Evolutionary conservation across 1,140 invertebrate species (phyloP).

Genomic region (Coenobita brevimanus): DNA sequence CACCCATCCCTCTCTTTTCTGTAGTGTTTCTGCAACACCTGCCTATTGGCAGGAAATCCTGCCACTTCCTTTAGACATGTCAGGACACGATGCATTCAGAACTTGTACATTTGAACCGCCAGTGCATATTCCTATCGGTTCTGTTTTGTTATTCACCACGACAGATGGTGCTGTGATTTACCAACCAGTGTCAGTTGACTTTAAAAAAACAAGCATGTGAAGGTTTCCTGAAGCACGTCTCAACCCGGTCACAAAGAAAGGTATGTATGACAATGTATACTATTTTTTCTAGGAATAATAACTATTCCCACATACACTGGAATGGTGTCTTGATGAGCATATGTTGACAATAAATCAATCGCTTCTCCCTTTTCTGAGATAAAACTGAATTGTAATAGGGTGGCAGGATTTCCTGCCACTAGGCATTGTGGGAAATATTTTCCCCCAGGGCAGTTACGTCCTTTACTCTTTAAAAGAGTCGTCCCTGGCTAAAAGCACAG

Average conservation of each 20-base stretch:
- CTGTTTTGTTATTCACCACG: neutral
- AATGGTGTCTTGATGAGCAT: neutral
- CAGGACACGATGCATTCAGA: slow-evolving; percentile 6
- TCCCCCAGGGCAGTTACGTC: too few species aligned
- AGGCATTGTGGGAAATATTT: too few species aligned
- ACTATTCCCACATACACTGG: neutral
- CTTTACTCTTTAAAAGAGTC: too few species aligned
- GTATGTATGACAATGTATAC: neutral
- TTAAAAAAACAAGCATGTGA: neutral
- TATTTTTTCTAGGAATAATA: neutral
- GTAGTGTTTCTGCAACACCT: too few species aligned
- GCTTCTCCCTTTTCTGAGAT: too few species aligned
- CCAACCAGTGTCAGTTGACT: neutral
- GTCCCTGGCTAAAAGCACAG: too few species aligned
- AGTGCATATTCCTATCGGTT: neutral
- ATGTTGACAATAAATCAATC: neutral
- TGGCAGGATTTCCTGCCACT: too few species aligned
- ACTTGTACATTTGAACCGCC: neutral
- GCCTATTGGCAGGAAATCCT: slow-evolving; percentile 2
- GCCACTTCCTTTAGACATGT: neutral
- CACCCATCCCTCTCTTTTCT: too few species aligned
- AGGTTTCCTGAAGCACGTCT: neutral
- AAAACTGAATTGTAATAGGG: too few species aligned
- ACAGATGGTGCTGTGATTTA: slow-evolving; percentile 2
- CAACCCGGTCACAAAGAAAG: too few species aligned